Conservation (phyloP, 2,888 invertebrate species). For the Macrophya annulata region DNA sequence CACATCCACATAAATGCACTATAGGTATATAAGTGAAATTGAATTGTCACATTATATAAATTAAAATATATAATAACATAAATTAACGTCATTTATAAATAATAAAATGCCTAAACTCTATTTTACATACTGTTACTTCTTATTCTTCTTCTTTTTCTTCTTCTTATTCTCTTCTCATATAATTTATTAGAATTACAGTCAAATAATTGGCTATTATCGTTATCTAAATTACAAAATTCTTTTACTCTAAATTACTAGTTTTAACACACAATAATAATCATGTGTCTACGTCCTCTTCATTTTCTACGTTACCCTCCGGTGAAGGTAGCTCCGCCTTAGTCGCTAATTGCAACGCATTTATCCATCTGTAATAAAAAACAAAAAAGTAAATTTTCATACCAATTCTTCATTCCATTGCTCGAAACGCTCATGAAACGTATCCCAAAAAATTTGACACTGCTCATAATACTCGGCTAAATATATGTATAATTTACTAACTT, state of each 20-base stretch:
- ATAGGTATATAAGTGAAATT: background rate
- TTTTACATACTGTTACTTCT: constrained; percentile 66
- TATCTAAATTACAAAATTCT: constrained; percentile 53
- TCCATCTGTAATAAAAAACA: constrained; percentile 77
- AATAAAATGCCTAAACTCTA: constrained; percentile 72
- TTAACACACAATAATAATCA: constrained; percentile 56
- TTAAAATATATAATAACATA: constrained; percentile 68
- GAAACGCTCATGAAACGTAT: too few species aligned
- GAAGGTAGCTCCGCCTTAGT: constrained; percentile 80
- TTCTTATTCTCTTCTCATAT: constrained; percentile 64
- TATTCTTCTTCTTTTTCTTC: background rate
- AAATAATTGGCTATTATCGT: constrained; percentile 71
- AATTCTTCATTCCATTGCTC: too few species aligned
- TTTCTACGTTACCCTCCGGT: constrained; percentile 61
- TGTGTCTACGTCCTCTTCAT: constrained; percentile 65
- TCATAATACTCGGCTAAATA: background rate
- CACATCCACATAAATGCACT: too few species aligned
- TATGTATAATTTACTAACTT: constrained; percentile 73
- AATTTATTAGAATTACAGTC: constrained; percentile 58
- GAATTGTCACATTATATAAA: constrained; percentile 60
- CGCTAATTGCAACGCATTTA: constrained; percentile 79
- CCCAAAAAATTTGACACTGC: too few species aligned
- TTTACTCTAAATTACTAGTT: constrained; percentile 65
- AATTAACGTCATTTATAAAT: constrained; percentile 69
- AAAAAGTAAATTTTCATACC: background rate